Evolutionary conservation across 2,113 vertebrate species (phyloP), one percentile per base, ranked within the genome.

Genomic region (Polypterus senegalus): DNA sequence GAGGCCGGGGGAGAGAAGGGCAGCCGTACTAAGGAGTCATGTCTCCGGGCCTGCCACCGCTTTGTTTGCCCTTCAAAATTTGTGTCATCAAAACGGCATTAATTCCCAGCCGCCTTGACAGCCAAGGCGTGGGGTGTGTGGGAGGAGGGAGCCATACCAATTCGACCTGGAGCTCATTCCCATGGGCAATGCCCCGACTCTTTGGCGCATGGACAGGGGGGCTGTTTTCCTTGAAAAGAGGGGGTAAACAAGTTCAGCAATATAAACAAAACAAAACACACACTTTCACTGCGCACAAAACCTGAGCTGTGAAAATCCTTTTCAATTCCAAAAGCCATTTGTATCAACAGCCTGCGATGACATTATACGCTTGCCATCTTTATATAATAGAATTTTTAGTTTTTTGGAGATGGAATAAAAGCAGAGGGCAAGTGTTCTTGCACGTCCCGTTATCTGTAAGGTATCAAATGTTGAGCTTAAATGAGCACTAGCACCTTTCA

Each of bases 11-110:
- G 84, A 83, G 81, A 85, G 82, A 85, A 87, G 86, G 82, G 80
- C 83, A 75, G 73, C n/a, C 76, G 85, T 84, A 85, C 89, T 88
- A 88, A 86, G 88, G 88, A 88, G 86, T 88, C 88, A 90, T 88
- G 87, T 89, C 89, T 85, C 77, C 86, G 77, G 83, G 79, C 86
- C 86, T 81, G 84, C 86, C 82, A 74, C 76, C 71, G 73, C 88
- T 91, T 92, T 91, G 89, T 91, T 80, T 57, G 70, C 81, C 79
- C 86, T 88, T 89, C 86, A 88, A 90, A 91, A 89, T 88, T 86
- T 70, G 79, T 86, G 88, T 92, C 89, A 91, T 91, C 89, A 90
- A 91, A 91, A 88, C 86, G 81, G 88, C 90, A 92, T 91, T 91
- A 92, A 92, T 92, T 88, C 89, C 85, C 52, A 66, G 80, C 83